Conservation (phyloP, 2,113 vertebrate genomes). For the Turnix velox region DNA sequence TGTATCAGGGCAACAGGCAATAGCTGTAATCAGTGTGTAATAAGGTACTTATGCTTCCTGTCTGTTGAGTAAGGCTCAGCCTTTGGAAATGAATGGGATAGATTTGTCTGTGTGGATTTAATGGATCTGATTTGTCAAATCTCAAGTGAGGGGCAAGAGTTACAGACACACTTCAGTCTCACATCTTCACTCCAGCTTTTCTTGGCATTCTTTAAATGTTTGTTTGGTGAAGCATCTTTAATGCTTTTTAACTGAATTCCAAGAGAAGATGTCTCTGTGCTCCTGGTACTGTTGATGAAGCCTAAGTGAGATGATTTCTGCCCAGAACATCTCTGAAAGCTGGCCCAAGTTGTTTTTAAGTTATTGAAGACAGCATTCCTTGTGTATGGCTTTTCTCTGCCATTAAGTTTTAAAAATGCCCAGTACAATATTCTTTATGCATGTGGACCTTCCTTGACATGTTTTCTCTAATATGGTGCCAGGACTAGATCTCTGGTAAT, state of each 20-base stretch:
- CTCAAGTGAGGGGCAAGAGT: background rate
- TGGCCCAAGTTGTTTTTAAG: background rate
- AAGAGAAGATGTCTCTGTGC: background rate
- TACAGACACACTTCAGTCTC: background rate
- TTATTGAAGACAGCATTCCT: background rate
- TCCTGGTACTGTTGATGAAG: background rate
- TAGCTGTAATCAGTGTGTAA: background rate
- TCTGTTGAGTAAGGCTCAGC: background rate
- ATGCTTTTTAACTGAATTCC: background rate
- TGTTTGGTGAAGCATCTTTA: background rate
- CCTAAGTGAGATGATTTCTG: background rate
- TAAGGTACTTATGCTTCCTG: background rate
- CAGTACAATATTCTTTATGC: background rate
- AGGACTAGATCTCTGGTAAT: background rate
- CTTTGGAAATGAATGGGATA: background rate
- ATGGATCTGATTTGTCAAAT: background rate
- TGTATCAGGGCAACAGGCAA: background rate
- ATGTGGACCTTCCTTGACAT: background rate
- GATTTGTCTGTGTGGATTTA: background rate
- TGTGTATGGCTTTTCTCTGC: background rate
- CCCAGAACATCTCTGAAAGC: background rate
- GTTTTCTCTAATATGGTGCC: background rate
- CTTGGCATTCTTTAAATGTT: background rate
- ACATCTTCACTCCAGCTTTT: background rate
- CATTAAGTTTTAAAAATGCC: background rate